A percentile compares a stretch with the other conserved stretches of the same genome.
Conservation (phyloP, 2,888 invertebrate genomes). For the Incurvaria masculella region DNA sequence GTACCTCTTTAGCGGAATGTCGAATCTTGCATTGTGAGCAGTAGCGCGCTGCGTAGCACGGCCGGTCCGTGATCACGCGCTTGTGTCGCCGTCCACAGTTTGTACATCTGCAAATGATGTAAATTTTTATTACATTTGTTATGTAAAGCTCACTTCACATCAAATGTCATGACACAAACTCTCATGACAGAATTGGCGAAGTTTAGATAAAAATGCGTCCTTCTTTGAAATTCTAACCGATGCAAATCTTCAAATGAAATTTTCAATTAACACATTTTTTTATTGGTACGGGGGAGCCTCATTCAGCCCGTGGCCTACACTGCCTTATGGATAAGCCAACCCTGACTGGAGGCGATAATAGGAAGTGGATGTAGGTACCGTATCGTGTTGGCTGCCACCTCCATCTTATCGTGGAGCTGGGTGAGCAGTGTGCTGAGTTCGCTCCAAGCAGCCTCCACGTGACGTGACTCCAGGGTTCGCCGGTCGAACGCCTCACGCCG, state of each 20-base stretch:
- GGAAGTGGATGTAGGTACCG: slow-evolving; percentile 23
- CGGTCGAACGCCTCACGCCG: slow-evolving; percentile 72
- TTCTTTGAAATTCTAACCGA: too few relatives aligned
- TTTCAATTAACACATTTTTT: too few relatives aligned
- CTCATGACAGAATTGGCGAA: too few relatives aligned
- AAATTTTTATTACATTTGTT: neutral
- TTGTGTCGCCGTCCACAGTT: slow-evolving; percentile 91
- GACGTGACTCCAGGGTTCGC: slow-evolving; percentile 69
- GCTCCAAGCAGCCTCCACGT: slow-evolving; percentile 84
- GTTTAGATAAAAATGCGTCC: too few relatives aligned
- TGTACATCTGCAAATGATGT: slow-evolving; percentile 65
- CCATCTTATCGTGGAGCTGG: slow-evolving; percentile 90
- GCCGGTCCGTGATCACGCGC: slow-evolving; percentile 79
- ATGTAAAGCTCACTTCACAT: too few relatives aligned
- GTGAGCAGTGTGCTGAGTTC: slow-evolving; percentile 84
- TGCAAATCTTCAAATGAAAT: too few relatives aligned
- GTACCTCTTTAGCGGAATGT: slow-evolving; percentile 84
- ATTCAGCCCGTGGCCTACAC: too few relatives aligned
- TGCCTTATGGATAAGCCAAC: too few relatives aligned
- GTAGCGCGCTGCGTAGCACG: slow-evolving; percentile 88
- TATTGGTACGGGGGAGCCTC: too few relatives aligned
- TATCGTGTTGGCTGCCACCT: slow-evolving; percentile 91
- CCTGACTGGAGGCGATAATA: too few relatives aligned
- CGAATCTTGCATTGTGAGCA: slow-evolving; percentile 88
- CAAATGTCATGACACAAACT: too few relatives aligned